Conservation (phyloP, 2,113 vertebrate species). For the Turdus rufiventris region DNA sequence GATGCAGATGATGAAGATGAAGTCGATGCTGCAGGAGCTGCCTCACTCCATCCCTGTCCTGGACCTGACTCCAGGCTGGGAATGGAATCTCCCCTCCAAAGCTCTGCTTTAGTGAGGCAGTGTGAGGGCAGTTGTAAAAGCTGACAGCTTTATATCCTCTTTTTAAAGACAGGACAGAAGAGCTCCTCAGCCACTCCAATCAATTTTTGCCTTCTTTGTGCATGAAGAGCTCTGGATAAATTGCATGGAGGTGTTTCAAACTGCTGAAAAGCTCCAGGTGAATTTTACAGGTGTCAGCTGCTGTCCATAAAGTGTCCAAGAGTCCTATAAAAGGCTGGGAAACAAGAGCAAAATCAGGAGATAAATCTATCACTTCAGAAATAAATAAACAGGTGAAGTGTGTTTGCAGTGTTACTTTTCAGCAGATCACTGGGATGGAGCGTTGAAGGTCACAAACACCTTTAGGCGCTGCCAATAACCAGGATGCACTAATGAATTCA, state of each 20-base stretch:
- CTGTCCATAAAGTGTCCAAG: slow-evolving; percentile 15
- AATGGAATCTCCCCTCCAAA: neutral
- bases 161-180: neutral
- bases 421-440: neutral
- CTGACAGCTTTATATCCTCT: neutral
- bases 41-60: accelerated
- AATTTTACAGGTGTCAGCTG: slow-evolving; percentile 40
- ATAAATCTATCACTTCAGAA: neutral
- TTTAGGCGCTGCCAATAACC: neutral
- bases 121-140: neutral
- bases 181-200: neutral
- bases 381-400: neutral
- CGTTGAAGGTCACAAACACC: neutral
- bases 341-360: slow-evolving; percentile 14
- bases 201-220: neutral
- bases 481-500: neutral
- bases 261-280: slow-evolving; percentile 4
- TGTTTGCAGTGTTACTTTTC: neutral
- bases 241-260: neutral
- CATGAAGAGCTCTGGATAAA: neutral
- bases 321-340: slow-evolving; percentile 3
- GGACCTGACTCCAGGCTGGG: neutral
- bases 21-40: neutral
- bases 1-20: neutral
- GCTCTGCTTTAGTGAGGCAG: neutral